Evolutionary conservation across 2,888 invertebrate species (phyloP).

Genomic region (Patella pellucida): DNA sequence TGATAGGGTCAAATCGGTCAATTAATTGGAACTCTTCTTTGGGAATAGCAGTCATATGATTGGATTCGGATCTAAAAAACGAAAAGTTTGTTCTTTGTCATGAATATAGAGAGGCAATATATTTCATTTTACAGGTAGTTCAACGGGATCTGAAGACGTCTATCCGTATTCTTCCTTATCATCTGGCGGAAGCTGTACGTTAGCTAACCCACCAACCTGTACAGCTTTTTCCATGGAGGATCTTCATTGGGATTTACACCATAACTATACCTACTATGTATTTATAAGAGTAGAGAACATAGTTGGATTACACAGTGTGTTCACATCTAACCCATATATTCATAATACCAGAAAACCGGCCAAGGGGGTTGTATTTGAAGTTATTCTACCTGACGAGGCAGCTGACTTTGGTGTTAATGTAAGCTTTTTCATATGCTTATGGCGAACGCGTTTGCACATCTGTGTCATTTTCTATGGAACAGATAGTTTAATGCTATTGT

Average conservation of each 20-base stretch:
- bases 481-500: too few species aligned
- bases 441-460: too few species aligned
- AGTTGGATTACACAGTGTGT: slow-evolving; percentile 25
- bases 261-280: slow-evolving; percentile 29
- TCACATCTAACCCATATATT: slow-evolving; percentile 25
- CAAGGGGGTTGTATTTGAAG: slow-evolving; percentile 29
- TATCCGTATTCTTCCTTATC: background rate
- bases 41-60: too few species aligned
- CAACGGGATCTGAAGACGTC: background rate
- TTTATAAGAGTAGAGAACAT: slow-evolving; percentile 30
- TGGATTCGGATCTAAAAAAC: too few species aligned
- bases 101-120: too few species aligned
- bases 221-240: slow-evolving; percentile 18
- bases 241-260: slow-evolving; percentile 31
- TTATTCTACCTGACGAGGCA: slow-evolving; percentile 22
- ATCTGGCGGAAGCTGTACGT: background rate
- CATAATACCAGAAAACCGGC: slow-evolving; percentile 26
- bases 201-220: slow-evolving; percentile 24
- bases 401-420: slow-evolving; percentile 17
- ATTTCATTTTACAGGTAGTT: background rate
- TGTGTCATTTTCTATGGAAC: too few species aligned
- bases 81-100: too few species aligned
- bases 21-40: too few species aligned
- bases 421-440: background rate
- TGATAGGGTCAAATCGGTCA: too few species aligned